These are phyloP conservation scores for Drosophila takahashii DNA, from an alignment of 1,140 invertebrate genomes.

Conservation along the genomic window DNA sequence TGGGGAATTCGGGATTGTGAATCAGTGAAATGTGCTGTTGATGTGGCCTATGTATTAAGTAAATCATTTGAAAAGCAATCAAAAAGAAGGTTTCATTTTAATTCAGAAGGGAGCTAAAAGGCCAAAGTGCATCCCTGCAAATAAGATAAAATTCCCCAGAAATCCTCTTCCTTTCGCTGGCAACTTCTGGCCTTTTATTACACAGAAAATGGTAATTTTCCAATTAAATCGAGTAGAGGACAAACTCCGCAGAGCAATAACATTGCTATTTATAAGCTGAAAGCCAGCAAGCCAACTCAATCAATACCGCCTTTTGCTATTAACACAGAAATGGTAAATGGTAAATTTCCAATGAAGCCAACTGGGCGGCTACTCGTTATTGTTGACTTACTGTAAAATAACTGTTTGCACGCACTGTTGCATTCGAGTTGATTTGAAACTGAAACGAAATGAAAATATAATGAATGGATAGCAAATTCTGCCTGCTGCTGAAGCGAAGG, in stretches of 20 bases:
- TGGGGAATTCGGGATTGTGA: background rate
- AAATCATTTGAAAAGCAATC: background rate
- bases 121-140: background rate
- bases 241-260: background rate
- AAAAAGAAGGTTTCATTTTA: background rate
- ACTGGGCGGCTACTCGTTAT: constrained; percentile 32
- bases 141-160: background rate
- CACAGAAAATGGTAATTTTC: constrained; percentile 9
- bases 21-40: background rate
- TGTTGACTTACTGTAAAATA: constrained; percentile 37
- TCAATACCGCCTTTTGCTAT: constrained; percentile 27
- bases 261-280: constrained; percentile 28
- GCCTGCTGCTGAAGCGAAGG: constrained; percentile 6
- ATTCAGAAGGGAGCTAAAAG: too few species aligned
- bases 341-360: constrained; percentile 28
- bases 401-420: constrained; percentile 38
- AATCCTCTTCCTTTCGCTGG: background rate
- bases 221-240: constrained; percentile 20
- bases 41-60: background rate
- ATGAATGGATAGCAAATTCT: constrained; percentile 16
- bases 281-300: constrained; percentile 12
- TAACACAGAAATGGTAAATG: constrained; percentile 35
- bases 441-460: constrained; percentile 40
- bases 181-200: background rate
- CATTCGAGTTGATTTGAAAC: constrained; percentile 35